Percentiles rank a stretch among this genome's conserved stretches.
Conservation (phyloP, 2,888 invertebrate genomes). For the Pyrrhosoma nymphula region DNA sequence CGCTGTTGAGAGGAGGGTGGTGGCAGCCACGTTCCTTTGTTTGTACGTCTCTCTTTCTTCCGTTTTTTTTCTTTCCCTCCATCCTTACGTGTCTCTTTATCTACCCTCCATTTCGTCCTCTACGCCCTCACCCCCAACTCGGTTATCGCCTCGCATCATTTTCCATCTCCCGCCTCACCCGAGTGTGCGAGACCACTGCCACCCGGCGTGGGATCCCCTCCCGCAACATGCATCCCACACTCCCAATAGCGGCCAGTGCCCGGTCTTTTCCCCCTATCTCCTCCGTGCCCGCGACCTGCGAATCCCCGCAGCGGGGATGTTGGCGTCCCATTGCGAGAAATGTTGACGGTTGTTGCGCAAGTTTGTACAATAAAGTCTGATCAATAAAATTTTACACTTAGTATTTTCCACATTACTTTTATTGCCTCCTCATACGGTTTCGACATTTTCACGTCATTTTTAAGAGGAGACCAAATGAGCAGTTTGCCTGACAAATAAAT, state of each 20-base stretch:
- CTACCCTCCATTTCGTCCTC: background rate
- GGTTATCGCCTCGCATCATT: background rate
- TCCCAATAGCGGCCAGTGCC: no score
- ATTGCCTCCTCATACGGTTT: no score
- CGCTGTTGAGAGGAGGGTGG: background rate
- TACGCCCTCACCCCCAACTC: background rate
- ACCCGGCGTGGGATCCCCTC: background rate
- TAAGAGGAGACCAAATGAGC: no score
- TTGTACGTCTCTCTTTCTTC: no score
- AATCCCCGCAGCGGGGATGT: background rate
- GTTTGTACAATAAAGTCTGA: no score
- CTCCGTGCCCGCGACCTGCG: background rate
- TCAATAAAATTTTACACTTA: no score
- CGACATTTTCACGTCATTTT: no score
- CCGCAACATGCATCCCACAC: background rate
- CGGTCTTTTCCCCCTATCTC: background rate
- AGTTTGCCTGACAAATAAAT: no score
- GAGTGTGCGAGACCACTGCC: background rate
- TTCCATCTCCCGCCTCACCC: background rate
- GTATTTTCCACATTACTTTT: no score
- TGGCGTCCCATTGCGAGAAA: no score
- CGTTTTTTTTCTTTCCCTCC: background rate
- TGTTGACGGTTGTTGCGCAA: no score
- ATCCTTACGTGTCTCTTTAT: background rate
- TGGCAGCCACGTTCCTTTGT: background rate